Conservation (phyloP, 30 jellyfish, hydroid and myxozoan genomes). For the Pelagia noctiluca region DNA sequence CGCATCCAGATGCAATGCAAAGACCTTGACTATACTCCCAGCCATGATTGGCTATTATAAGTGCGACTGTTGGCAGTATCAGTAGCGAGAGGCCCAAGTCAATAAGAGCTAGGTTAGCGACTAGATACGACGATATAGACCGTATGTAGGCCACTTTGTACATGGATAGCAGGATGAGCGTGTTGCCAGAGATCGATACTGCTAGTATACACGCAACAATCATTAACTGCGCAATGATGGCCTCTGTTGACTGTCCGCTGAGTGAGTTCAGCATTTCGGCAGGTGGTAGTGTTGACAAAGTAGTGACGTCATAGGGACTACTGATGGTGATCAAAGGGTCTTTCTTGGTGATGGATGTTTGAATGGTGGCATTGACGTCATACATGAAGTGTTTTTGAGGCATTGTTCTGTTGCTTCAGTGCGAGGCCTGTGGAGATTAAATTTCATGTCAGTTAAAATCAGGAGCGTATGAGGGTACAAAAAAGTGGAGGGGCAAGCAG, state of each 20-base stretch:
- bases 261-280: too few species aligned
- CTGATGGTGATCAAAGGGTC: too few species aligned
- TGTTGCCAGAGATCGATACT: constrained; percentile 29
- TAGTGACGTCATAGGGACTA: too few species aligned
- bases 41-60: not conserved
- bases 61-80: constrained; percentile 32
- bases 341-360: too few species aligned
- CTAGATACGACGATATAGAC: constrained; percentile 32
- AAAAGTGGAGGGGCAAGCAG: too few species aligned
- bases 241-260: not conserved
- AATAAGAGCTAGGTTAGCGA: constrained; percentile 34
- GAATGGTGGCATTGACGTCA: too few species aligned
- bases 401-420: too few species aligned
- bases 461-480: too few species aligned
- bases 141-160: constrained; percentile 29
- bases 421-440: too few species aligned
- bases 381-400: too few species aligned
- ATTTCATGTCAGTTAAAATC: too few species aligned
- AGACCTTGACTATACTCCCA: constrained; percentile 15
- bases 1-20: constrained; percentile 41
- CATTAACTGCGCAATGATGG: not conserved
- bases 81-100: constrained; percentile 28
- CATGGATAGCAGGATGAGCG: constrained; percentile 21
- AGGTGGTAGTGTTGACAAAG: too few species aligned
- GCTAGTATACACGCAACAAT: not conserved